A percentile compares a stretch with the other conserved stretches of the same genome.
phyloP scores from a whole-genome alignment of 64 coral and sea anemone species.

The Astreopora myriophthalma region DNA sequence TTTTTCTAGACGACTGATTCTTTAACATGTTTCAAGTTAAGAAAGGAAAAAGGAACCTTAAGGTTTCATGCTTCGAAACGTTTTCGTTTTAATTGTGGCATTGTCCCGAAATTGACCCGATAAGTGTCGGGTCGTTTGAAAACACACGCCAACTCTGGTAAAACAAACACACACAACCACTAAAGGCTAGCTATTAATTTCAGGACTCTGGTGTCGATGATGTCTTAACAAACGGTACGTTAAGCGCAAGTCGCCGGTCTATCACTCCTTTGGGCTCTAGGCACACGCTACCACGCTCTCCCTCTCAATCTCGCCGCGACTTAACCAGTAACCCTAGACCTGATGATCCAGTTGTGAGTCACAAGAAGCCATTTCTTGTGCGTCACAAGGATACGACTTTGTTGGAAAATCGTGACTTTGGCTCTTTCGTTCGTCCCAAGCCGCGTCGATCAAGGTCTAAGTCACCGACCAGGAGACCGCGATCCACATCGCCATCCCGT shows the following conservation, averaged over 20 bases:
- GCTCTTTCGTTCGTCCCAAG: slow-evolving; percentile 98
- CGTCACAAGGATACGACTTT: slow-evolving; percentile 91
- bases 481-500: slow-evolving; percentile 78
- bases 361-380: slow-evolving; percentile 89
- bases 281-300: slow-evolving; percentile 65
- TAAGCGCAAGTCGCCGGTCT: slow-evolving; percentile 72
- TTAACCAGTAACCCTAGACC: slow-evolving; percentile 81
- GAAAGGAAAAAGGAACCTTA: too few relatives aligned
- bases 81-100: too few relatives aligned
- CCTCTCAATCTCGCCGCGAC: slow-evolving; percentile 76
- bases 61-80: too few relatives aligned
- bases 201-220: slow-evolving; percentile 91
- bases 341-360: slow-evolving; percentile 80
- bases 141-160: too few relatives aligned
- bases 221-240: slow-evolving; percentile 77
- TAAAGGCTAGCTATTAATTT: slow-evolving; percentile 61
- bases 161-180: background rate
- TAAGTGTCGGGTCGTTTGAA: too few relatives aligned
- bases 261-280: slow-evolving; percentile 25
- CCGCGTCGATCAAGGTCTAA: slow-evolving; percentile 71
- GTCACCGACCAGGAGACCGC: slow-evolving; percentile 83
- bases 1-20: too few relatives aligned
- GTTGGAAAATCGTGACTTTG: slow-evolving; percentile 99
- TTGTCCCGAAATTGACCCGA: too few relatives aligned
- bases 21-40: too few relatives aligned